Base-by-base conservation (phyloP, 1,140 invertebrate species). In the Drosophila pseudoananassae region DNA sequence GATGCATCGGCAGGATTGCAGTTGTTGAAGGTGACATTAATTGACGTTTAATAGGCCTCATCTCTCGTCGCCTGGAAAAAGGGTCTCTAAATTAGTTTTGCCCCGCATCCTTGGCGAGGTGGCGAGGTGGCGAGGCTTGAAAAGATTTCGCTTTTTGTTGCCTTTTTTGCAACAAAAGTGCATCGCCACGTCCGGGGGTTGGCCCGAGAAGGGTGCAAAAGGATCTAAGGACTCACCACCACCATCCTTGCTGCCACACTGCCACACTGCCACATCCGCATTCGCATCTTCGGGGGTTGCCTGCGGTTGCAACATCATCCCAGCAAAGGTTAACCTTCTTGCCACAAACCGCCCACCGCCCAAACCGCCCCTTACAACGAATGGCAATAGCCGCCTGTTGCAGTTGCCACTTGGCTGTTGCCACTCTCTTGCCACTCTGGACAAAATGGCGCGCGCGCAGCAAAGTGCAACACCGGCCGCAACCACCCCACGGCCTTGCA, bases 21-120 rank as follows among this genome's bases (percentile, higher is more conserved):
- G 80, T 85, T 80, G 73, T 85, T 85, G 64, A 81, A 85, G 81
- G 77, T 85, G 81, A 85, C 81, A 85, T 85, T 85, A 85, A 85
- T 85, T 85, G 81, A 85, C 82, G 77, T 85, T 85, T 85, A 85
- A 85, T 85, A 59, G 77, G 63, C 77, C 52, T 65, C 71, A 74
- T 61, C 57, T 61, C 55, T 23, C 25, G 25, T 17, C 27, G 49
- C 27, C 25, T 10, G 20, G 33, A 23, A 38, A 58, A 63, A 70
- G 71, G 69, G 52, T 52, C 40, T 50, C 45, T 63, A 66, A 64
- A 66, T 66, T 66, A 64, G 63, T 66, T 66, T 59, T 60, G 40
- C 58, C 63, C 65, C 31, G 38, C 38, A 40, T 52, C 4, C 9
- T 8, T 40, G 12, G 4, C 38, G 10, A 9, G 7, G 9, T 36